These are phyloP conservation scores for Actinemys pallida DNA, from an alignment of 2,113 vertebrate species.

Conservation along the genomic window DNA sequence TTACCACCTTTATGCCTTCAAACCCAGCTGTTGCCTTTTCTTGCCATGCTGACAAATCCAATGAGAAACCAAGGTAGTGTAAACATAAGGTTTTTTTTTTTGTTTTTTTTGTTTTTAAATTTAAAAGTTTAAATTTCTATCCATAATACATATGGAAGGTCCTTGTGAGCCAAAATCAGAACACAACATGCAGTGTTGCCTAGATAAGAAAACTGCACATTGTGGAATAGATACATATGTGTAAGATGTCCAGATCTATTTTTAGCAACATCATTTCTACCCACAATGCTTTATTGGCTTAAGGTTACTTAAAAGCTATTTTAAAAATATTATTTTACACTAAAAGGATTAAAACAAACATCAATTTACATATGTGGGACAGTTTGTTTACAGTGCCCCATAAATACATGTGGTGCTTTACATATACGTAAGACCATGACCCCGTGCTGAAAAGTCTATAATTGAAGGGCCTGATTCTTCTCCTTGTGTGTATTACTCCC, in stretches of 20 bases:
- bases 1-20: conserved; percentile 88
- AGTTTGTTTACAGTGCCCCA: no score
- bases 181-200: not conserved
- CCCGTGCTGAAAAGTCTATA: not conserved
- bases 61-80: conserved; percentile 92
- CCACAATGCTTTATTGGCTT: not conserved
- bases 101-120: not conserved
- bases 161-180: not conserved
- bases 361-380: rapidly evolving
- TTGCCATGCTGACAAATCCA: conserved; percentile 90
- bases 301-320: not conserved
- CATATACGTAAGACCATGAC: not conserved
- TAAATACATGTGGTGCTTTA: not conserved
- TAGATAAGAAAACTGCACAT: not conserved
- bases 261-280: not conserved
- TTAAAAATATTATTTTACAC: not conserved
- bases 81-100: not conserved
- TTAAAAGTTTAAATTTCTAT: not conserved
- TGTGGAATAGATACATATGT: rapidly evolving
- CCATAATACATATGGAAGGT: not conserved
- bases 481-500: not conserved
- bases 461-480: not conserved
- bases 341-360: not conserved
- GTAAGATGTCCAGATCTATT: not conserved
- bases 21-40: conserved; percentile 92